phyloP scores from a whole-genome alignment of 1,140 invertebrate species.

The Harlomillsia oculata region DNA sequence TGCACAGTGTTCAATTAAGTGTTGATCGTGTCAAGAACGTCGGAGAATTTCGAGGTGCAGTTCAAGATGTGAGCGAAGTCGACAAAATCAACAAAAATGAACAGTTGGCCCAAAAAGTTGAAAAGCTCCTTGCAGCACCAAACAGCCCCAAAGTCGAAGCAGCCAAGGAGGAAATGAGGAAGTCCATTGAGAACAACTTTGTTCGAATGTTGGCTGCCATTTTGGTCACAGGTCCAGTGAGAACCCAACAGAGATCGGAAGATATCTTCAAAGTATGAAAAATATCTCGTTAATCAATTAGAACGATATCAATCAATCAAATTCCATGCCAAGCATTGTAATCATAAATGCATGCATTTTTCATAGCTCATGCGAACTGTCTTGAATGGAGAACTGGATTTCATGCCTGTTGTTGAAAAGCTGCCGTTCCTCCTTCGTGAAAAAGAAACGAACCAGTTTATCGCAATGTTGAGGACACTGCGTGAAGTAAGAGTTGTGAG shows the following conservation, averaged over 20 bases:
- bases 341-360: too few relatives aligned
- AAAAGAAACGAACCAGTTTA: conserved; percentile 33
- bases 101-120: conserved; percentile 27
- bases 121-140: conserved; percentile 21
- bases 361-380: conserved; percentile 27
- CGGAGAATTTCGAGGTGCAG: not conserved
- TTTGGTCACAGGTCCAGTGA: conserved; percentile 26
- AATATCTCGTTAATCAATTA: not conserved
- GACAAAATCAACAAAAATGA: conserved; percentile 8
- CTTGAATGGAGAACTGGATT: conserved; percentile 32
- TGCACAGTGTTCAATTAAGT: not conserved
- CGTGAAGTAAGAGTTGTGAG: conserved; percentile 21
- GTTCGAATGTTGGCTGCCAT: conserved; percentile 28
- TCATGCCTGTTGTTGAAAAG: conserved; percentile 29
- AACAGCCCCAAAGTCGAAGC: conserved; percentile 24
- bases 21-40: not conserved
- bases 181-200: conserved; percentile 29
- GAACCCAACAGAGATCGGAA: conserved; percentile 21
- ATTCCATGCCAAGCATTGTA: not conserved
- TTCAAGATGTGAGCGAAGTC: not conserved
- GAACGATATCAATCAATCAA: not conserved
- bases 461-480: conserved; percentile 20
- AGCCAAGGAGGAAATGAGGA: conserved; percentile 25
- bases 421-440: conserved; percentile 28
- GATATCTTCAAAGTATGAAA: conserved; percentile 27